Percentiles rank a stretch among this genome's conserved stretches.
phyloP scores from a whole-genome alignment of 1,140 invertebrate genomes.

The Laupala kohalensis region DNA sequence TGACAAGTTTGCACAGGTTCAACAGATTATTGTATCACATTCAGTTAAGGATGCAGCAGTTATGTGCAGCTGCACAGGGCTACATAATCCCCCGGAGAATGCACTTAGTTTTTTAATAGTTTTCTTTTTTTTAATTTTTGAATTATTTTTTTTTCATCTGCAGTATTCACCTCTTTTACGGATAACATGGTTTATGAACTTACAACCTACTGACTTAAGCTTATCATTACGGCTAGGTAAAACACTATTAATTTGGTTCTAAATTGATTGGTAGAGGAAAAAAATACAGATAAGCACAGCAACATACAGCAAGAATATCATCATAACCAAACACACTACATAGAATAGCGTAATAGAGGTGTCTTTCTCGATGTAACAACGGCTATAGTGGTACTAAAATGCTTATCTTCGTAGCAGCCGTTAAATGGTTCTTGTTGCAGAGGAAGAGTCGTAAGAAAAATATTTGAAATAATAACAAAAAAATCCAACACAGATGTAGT shows the following conservation, averaged over 20 bases:
- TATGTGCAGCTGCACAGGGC: conserved; percentile 3
- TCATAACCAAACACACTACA: conserved; percentile 1
- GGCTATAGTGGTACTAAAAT: conserved; percentile 1
- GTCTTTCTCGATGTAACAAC: neutral
- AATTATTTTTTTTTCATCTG: conserved; percentile 3
- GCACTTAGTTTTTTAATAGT: conserved; percentile 13
- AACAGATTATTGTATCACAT: conserved; percentile 15
- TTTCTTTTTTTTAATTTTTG: conserved; percentile 4
- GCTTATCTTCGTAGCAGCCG: too few relatives aligned
- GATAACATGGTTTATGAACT: conserved; percentile 9
- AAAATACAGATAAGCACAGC: conserved; percentile 10
- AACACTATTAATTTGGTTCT: conserved; percentile 14
- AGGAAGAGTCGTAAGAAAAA: too few relatives aligned
- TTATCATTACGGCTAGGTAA: conserved; percentile 9
- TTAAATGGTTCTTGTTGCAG: too few relatives aligned
- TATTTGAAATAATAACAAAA: too few relatives aligned
- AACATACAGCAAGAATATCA: conserved; percentile 5
- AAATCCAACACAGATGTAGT: too few relatives aligned
- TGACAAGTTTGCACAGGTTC: conserved; percentile 13
- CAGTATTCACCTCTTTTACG: neutral
- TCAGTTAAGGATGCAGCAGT: conserved; percentile 14
- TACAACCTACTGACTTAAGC: conserved; percentile 10
- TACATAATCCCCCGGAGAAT: conserved; percentile 13
- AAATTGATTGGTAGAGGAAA: conserved; percentile 9
- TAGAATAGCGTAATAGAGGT: neutral